A percentile compares a stretch with the other conserved stretches of the same genome.
Conservation (phyloP, 2,888 invertebrate genomes). For the Mesoligia furuncula region DNA sequence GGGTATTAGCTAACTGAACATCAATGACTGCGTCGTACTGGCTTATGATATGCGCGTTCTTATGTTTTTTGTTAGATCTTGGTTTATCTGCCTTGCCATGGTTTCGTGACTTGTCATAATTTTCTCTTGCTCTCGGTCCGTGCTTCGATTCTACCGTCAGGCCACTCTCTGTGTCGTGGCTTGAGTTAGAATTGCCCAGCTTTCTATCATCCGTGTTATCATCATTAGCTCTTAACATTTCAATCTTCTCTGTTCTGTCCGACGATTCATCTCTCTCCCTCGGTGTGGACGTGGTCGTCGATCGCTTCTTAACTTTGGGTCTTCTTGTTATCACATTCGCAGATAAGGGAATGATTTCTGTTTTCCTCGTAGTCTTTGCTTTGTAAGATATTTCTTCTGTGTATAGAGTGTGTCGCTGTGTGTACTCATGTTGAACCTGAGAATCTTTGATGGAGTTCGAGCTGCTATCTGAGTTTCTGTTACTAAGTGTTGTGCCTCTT, state of each 20-base stretch:
- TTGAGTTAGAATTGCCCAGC: neutral
- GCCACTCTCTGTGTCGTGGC: neutral
- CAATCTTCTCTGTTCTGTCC: neutral
- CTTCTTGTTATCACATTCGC: neutral
- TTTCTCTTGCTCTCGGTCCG: neutral
- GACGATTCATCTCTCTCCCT: neutral
- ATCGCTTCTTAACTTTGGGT: neutral
- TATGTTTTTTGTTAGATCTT: neutral
- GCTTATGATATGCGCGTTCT: neutral
- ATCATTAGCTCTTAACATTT: neutral
- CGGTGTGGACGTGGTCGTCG: neutral
- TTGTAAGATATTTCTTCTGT: conserved; percentile 6
- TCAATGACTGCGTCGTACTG: conserved; percentile 23
- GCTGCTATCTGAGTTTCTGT: conserved; percentile 12
- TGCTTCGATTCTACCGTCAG: neutral
- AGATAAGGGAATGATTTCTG: neutral
- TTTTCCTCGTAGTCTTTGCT: conserved; percentile 13
- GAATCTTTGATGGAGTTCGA: conserved; percentile 30
- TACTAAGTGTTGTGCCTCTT: neutral
- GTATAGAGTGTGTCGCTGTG: conserved; percentile 16
- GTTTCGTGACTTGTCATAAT: neutral
- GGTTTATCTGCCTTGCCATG: neutral
- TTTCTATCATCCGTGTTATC: neutral
- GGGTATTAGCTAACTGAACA: conserved; percentile 19
- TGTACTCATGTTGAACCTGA: conserved; percentile 6